Conservation (phyloP, 1,140 invertebrate genomes). For the Steinernema khuongi region DNA sequence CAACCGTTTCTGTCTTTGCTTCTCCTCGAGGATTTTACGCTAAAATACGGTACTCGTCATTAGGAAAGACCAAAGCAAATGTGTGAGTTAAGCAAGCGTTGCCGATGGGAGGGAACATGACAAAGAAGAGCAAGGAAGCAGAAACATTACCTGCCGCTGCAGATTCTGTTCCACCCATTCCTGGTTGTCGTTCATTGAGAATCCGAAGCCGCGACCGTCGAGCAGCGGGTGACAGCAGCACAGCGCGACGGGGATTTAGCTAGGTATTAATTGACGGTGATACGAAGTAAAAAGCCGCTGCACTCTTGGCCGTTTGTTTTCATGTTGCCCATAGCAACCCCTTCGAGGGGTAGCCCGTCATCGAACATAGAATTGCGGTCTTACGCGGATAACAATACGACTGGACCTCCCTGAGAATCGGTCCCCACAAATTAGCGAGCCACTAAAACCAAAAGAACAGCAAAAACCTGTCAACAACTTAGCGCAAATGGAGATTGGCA, state of each 20-base stretch:
- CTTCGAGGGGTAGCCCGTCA: neutral
- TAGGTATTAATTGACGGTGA: constrained; percentile 10
- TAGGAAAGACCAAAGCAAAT: neutral
- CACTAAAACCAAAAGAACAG: neutral
- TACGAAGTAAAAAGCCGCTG: constrained; percentile 15
- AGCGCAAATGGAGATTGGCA: neutral
- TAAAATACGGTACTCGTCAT: constrained; percentile 30
- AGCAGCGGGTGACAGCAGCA: neutral
- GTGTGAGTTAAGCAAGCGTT: neutral
- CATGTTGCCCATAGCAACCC: constrained; percentile 11
- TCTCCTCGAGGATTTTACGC: constrained; percentile 43
- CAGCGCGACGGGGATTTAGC: constrained; percentile 4
- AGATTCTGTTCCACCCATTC: constrained; percentile 46
- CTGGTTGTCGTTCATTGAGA: constrained; percentile 34
- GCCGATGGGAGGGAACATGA: neutral
- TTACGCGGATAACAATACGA: neutral
- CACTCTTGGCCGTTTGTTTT: constrained; percentile 10
- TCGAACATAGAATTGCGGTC: neutral
- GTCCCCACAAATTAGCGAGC: neutral
- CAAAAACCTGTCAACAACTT: neutral
- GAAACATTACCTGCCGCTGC: constrained; percentile 42
- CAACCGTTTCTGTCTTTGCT: constrained; percentile 38
- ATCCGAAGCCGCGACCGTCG: neutral
- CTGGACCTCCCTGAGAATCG: neutral
- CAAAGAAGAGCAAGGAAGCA: neutral